These are phyloP conservation scores for Drymonia ruficornis DNA, from an alignment of 2,888 invertebrate genomes.

Conservation along the genomic window DNA sequence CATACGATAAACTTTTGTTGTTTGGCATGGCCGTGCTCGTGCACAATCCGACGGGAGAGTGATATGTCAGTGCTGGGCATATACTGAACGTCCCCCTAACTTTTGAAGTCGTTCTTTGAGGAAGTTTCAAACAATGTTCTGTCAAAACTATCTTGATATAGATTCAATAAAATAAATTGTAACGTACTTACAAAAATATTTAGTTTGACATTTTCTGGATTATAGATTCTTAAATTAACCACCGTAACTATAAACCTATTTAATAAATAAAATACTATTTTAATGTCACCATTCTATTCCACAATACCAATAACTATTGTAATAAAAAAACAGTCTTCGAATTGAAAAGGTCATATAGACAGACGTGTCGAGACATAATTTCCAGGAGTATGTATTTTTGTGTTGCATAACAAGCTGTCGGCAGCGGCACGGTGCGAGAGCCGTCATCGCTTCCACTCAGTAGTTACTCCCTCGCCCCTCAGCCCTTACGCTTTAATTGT, in stretches of 20 bases:
- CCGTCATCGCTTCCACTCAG: constrained; percentile 75
- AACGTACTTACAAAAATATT: no score
- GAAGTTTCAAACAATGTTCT: no score
- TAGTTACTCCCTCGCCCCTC: constrained; percentile 68
- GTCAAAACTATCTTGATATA: no score
- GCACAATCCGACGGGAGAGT: constrained; percentile 54
- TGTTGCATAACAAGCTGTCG: constrained; percentile 54
- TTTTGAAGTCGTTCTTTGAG: constrained; percentile 12
- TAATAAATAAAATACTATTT: no score
- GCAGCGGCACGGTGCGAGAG: constrained; percentile 43
- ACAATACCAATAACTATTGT: no score
- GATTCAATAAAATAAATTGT: no score
- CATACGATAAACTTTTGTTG: constrained; percentile 77
- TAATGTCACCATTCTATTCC: no score
- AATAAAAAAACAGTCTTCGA: constrained; percentile 24
- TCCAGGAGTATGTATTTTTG: constrained; percentile 67
- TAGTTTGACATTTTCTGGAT: no score
- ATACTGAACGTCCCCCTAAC: constrained; percentile 44
- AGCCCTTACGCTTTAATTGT: constrained; percentile 80
- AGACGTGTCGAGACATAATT: constrained; percentile 69
- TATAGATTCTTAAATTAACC: no score
- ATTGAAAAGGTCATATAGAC: constrained; percentile 35
- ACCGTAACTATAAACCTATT: no score
- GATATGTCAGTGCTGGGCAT: constrained; percentile 46
- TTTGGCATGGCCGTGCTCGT: constrained; percentile 52